These are phyloP conservation scores for Ibidorhyncha struthersii DNA, from an alignment of 2,113 vertebrate genomes.

Conservation along the genomic window DNA sequence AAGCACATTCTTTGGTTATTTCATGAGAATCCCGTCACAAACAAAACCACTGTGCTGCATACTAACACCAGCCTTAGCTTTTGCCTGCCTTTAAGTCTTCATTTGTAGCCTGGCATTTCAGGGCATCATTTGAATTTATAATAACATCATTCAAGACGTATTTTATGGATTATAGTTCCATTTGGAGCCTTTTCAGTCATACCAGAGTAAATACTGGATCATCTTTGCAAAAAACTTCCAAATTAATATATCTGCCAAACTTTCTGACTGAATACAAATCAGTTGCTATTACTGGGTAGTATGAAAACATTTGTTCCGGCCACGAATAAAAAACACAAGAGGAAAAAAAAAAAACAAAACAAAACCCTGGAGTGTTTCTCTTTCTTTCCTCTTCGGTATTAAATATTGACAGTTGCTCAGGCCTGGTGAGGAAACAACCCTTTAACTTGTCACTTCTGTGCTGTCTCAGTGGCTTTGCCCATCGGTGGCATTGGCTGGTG, in stretches of 20 bases:
- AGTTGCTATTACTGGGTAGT: background rate
- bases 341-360: background rate
- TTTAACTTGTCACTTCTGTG: background rate
- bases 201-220: constrained; percentile 18
- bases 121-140: background rate
- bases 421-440: background rate
- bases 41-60: background rate
- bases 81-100: background rate
- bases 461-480: background rate
- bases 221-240: constrained; percentile 11
- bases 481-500: background rate
- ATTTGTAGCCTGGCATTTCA: background rate
- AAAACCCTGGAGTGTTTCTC: background rate
- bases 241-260: background rate
- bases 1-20: background rate
- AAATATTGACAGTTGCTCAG: background rate
- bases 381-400: background rate
- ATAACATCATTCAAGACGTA: background rate
- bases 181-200: constrained; percentile 12
- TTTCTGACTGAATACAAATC: background rate
- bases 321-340: fast-evolving
- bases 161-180: constrained; percentile 30
- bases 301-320: background rate
- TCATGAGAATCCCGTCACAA: background rate
- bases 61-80: background rate